Evolutionary conservation across 2,797 vertebrate genomes (phyloP), one percentile per base, ranked within the genome.

Genomic region (Coluber constrictor): DNA sequence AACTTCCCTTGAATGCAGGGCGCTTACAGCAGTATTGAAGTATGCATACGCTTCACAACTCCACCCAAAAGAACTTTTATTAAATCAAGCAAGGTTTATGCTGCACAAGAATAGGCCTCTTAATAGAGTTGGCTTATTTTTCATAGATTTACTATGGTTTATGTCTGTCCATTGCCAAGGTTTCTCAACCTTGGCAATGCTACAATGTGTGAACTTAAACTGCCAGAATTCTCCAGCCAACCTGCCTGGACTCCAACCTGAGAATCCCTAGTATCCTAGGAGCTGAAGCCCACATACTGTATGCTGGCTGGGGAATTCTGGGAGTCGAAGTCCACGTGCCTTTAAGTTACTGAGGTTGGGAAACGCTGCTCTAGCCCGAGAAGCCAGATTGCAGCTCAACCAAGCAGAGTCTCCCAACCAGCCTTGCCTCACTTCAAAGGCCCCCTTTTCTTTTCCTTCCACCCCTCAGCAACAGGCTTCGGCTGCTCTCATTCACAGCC

Each of bases 391-490:
- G 32, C 32, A 20, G 16, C 32, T 37, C 32, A 79, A 3, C 7
- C 70, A 79, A 79, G 74, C 74, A 43, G 9, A 10, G 18, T 43
- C 74, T 43, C 74, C 3, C 2, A 25, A 6, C 15, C 43, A 18
- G 51, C 32, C 25, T 93, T 83, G 87, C 95, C 51, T 20, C 95
- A 88, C 86, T 92, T 12, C 27, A 90, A 93, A 88, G 93, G 95
- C 47, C 57, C 86, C 61, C 25, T 32, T 2, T 0, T 91, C 93
- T 66, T 23, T 43, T 5, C 87, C 74, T n/a, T 51, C 37, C 74
- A 10, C 18, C 37, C 70, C 32, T 23, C 74, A 23, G 74, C 20
- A 1, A 47, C 13, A 1, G 0, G 37, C 8, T 8, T 1, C 25
- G 79, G 89, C 66, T n/a, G 90, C 25, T 23, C 56, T 51, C 60